Conservation (phyloP, 2,888 invertebrate genomes). For the Caenorhabditis parvicauda region DNA sequence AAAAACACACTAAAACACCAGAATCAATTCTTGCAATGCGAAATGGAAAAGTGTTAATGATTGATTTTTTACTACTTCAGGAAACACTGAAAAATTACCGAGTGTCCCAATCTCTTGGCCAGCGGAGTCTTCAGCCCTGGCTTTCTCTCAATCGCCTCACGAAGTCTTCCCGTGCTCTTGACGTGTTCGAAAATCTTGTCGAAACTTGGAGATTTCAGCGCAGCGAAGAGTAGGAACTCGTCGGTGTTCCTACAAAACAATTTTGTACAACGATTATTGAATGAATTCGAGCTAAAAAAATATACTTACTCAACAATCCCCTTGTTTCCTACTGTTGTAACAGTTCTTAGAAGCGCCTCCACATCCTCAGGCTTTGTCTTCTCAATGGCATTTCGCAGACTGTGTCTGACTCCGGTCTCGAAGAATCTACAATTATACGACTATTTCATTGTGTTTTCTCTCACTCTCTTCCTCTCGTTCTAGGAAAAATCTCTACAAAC, state of each 20-base stretch:
- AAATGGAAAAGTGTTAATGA: too few species aligned
- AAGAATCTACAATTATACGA: conserved; percentile 24
- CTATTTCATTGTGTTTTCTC: too few species aligned
- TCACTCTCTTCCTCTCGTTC: too few species aligned
- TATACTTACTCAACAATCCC: conserved; percentile 4
- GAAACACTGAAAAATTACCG: conserved; percentile 1
- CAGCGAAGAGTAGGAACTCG: conserved; percentile 11
- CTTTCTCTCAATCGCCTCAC: conserved; percentile 7
- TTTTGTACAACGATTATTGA: not conserved
- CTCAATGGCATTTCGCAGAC: conserved; percentile 4
- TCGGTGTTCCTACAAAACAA: conserved; percentile 4
- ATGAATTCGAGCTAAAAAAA: not conserved
- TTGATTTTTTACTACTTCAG: conserved; percentile 6
- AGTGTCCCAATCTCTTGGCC: conserved; percentile 12
- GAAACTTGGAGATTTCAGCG: conserved; percentile 2
- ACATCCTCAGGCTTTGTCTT: conserved; percentile 1
- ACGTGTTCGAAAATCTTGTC: conserved; percentile 16
- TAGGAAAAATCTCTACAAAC: too few species aligned
- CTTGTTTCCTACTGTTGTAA: conserved; percentile 17
- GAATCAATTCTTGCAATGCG: too few species aligned
- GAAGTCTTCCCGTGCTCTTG: conserved; percentile 8
- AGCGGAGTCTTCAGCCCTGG: conserved; percentile 12
- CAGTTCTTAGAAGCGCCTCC: conserved; percentile 6
- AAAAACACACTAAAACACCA: too few species aligned
- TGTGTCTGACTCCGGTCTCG: conserved; percentile 8